Percentiles rank a stretch among this genome's conserved stretches.
Conservation (phyloP, 1,140 invertebrate species). For the Drosophila truncata region DNA sequence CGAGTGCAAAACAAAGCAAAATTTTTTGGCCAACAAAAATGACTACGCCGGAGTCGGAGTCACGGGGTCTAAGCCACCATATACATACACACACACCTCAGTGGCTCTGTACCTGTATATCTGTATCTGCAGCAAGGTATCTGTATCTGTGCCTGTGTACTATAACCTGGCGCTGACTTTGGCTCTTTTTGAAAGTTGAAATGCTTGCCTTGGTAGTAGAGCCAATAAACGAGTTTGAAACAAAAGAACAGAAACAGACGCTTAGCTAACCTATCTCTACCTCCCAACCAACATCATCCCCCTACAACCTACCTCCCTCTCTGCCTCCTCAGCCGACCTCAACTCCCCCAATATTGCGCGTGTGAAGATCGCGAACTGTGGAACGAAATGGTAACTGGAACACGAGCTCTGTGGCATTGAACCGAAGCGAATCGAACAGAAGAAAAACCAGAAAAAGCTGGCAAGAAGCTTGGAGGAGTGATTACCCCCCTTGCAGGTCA, state of each 20-base stretch:
- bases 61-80: constrained; percentile 42
- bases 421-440: constrained; percentile 24
- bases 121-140: constrained; percentile 17
- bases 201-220: constrained; percentile 68
- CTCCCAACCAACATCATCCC: constrained; percentile 15
- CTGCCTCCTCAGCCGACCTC: constrained; percentile 2
- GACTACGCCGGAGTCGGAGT: constrained; percentile 39
- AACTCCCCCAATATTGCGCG: constrained; percentile 37
- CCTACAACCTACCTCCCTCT: not conserved
- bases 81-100: constrained; percentile 4
- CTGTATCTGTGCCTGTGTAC: constrained; percentile 28
- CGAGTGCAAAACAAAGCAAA: constrained; percentile 53
- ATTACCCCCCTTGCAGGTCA: constrained; percentile 25
- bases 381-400: constrained; percentile 71
- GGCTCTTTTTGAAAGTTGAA: constrained; percentile 76
- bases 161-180: constrained; percentile 70
- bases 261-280: constrained; percentile 54
- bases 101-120: constrained; percentile 18
- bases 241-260: constrained; percentile 83
- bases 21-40: constrained; percentile 65
- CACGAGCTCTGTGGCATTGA: constrained; percentile 43
- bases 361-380: constrained; percentile 72
- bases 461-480: not conserved
- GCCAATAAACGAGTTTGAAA: constrained; percentile 79
- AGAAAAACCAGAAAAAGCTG: constrained; percentile 34